Percentiles rank a stretch among this genome's conserved stretches.
Evolutionary conservation across 1,140 invertebrate species (phyloP).

Genomic region (Nasonia longicornis): DNA sequence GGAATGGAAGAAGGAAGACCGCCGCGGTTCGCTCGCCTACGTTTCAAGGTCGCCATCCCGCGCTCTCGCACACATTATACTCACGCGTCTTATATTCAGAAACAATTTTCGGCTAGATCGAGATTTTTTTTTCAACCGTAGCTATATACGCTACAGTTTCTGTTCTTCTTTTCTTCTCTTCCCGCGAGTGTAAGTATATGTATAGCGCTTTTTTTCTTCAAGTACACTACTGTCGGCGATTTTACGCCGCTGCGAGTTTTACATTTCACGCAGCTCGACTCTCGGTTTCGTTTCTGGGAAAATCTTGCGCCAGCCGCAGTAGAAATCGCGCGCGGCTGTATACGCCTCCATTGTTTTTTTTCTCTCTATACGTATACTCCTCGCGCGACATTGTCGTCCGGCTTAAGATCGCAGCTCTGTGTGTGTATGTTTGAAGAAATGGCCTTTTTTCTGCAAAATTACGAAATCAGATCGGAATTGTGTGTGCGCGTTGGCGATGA

Average conservation of each 20-base stretch:
- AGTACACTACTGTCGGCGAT: background rate
- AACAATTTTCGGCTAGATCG: conserved; percentile 40
- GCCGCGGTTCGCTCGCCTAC: background rate
- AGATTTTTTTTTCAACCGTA: conserved; percentile 26
- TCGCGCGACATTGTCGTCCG: background rate
- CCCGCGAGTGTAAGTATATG: background rate
- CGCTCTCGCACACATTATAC: background rate
- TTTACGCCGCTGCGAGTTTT: conserved; percentile 21
- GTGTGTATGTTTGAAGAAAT: background rate
- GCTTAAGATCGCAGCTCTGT: background rate
- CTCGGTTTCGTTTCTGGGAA: conserved; percentile 33
- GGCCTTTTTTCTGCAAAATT: background rate
- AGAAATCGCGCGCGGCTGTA: background rate
- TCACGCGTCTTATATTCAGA: conserved; percentile 27
- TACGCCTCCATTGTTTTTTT: conserved; percentile 13
- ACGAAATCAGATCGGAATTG: background rate
- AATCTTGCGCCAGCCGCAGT: background rate
- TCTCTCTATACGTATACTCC: background rate
- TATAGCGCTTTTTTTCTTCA: background rate
- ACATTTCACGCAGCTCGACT: conserved; percentile 24
- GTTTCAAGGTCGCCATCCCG: conserved; percentile 24
- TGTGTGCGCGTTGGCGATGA: background rate
- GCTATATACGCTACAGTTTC: background rate
- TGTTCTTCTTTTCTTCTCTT: background rate
- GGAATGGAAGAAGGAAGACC: conserved; percentile 1